A percentile compares a stretch with the other conserved stretches of the same genome.
Conservation (phyloP, 2,113 vertebrate species). For the Opisthocomus hoazin region DNA sequence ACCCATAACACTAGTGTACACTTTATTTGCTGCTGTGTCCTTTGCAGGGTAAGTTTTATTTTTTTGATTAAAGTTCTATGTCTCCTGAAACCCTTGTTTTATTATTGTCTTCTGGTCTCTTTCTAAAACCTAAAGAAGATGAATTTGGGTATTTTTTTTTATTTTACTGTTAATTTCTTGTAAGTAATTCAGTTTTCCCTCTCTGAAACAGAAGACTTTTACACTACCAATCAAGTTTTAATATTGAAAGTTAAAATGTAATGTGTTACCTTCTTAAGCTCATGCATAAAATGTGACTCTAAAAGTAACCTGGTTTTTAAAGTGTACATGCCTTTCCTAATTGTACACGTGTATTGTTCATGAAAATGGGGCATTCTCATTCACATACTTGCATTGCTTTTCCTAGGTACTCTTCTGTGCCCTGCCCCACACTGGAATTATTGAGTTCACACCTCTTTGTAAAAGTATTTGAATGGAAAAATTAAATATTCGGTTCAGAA, state of each 20-base stretch:
- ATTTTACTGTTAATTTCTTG: background rate
- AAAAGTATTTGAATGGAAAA: background rate
- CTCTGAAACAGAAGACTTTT: background rate
- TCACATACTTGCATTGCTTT: background rate
- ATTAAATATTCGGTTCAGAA: background rate
- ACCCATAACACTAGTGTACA: no score
- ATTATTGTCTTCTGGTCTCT: background rate
- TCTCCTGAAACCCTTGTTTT: background rate
- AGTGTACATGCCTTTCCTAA: background rate
- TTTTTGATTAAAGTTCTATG: background rate
- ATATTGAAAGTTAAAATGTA: background rate
- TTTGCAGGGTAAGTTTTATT: background rate
- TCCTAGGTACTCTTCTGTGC: background rate
- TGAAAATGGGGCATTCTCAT: background rate
- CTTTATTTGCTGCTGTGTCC: constrained; percentile 16
- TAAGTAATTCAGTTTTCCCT: background rate
- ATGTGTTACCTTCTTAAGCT: background rate
- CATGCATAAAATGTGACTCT: background rate
- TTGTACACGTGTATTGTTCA: background rate
- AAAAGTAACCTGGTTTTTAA: background rate
- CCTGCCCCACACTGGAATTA: background rate
- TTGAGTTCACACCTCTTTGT: background rate
- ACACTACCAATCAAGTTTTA: background rate
- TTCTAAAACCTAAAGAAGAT: background rate
- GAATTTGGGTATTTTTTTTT: background rate